phyloP scores from a whole-genome alignment of 2,797 vertebrate genomes.

The Acanthurus tractus region DNA sequence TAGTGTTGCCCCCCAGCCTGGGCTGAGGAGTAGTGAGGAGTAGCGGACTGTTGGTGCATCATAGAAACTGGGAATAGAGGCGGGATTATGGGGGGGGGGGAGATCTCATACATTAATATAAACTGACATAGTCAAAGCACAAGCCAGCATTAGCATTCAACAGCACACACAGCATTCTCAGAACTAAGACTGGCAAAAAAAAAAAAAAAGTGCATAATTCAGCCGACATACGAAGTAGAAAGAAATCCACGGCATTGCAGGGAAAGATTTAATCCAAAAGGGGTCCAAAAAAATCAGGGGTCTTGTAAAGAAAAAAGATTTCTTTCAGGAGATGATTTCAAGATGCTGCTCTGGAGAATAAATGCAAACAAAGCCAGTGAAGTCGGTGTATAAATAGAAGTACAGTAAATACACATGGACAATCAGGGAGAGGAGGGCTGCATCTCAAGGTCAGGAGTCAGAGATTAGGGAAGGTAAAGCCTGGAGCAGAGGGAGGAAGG shows the following conservation, averaged over 20 bases:
- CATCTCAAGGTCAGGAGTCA: conserved; percentile 62
- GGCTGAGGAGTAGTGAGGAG: conserved; percentile 91
- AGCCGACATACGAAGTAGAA: conserved; percentile 31
- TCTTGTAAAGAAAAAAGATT: conserved; percentile 40
- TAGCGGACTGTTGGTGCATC: conserved; percentile 96
- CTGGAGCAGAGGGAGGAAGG: conserved; percentile 46
- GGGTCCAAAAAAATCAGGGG: conserved; percentile 32
- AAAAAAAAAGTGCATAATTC: conserved; percentile 47
- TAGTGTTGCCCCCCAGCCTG: conserved; percentile 93
- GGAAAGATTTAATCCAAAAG: conserved; percentile 28
- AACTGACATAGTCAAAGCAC: conserved; percentile 13
- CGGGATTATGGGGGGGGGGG: conserved; percentile 39
- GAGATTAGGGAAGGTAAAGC: conserved; percentile 40
- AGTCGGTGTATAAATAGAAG: conserved; percentile 53
- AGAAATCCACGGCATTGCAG: conserved; percentile 35
- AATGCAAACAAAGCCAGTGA: conserved; percentile 57
- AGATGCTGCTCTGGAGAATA: conserved; percentile 36
- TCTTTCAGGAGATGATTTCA: conserved; percentile 47
- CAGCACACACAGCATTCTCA: conserved; percentile 16
- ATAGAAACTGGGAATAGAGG: conserved; percentile 88
- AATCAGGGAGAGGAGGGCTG: conserved; percentile 60
- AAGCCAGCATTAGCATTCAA: conserved; percentile 27
- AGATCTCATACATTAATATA: conserved; percentile 66
- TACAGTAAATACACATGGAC: conserved; percentile 49
- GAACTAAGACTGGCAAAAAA: conserved; percentile 28